These are phyloP conservation scores for Rhinogobio ventralis DNA, from an alignment of 2,797 vertebrate species.

Conservation along the genomic window DNA sequence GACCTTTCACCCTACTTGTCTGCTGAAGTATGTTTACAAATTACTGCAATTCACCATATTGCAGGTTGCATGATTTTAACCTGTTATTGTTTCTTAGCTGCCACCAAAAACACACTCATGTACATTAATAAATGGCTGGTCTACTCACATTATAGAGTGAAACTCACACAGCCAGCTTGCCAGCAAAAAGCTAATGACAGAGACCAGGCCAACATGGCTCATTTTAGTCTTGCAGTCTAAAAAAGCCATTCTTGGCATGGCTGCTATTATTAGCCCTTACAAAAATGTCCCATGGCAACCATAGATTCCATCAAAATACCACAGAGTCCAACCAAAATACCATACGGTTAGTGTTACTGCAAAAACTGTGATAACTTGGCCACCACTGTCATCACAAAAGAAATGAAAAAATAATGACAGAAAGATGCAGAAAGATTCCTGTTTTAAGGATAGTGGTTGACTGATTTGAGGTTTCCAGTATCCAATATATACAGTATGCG, in stretches of 20 bases:
- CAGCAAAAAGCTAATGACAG: constrained; percentile 5
- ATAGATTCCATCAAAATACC: constrained; percentile 7
- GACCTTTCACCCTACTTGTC: constrained; percentile 1
- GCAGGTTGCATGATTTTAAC: constrained; percentile 17
- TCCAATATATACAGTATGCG: background rate
- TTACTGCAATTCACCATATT: background rate
- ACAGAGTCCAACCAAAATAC: background rate
- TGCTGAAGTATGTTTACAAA: constrained; percentile 24
- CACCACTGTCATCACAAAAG: background rate
- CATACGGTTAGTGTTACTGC: background rate
- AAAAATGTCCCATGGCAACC: constrained; percentile 25
- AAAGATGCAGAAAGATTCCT: background rate
- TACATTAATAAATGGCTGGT: constrained; percentile 9
- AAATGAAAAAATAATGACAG: background rate
- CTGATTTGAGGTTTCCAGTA: background rate
- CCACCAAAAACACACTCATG: background rate
- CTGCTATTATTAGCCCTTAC: constrained; percentile 3
- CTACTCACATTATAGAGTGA: background rate
- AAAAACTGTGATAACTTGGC: background rate
- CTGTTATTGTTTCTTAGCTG: background rate
- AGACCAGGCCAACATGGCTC: constrained; percentile 14
- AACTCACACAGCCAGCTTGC: constrained; percentile 1
- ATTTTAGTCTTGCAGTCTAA: background rate
- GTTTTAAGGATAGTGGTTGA: background rate
- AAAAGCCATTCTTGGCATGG: constrained; percentile 6